Conservation (phyloP, 35 echinoderm and acorn worm genomes). For the Stichopus chloronotus region DNA sequence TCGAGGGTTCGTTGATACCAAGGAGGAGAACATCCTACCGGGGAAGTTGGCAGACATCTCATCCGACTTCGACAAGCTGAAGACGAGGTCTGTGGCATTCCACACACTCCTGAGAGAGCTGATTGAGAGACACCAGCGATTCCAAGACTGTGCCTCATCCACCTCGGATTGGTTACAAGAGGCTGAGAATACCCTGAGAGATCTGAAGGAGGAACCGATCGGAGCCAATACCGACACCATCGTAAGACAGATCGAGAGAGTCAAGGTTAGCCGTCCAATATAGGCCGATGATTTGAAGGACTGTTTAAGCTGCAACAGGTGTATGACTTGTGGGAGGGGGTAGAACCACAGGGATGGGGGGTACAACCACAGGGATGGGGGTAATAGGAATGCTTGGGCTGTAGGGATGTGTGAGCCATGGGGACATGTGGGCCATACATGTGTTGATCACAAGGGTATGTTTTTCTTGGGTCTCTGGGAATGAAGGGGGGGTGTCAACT, state of each 20-base stretch:
- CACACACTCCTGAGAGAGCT: conserved; percentile 66
- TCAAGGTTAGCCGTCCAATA: conserved; percentile 58
- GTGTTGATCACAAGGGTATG: too few species aligned
- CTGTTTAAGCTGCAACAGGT: background rate
- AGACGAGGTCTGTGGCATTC: conserved; percentile 69
- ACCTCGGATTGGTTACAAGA: conserved; percentile 70
- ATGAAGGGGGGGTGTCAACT: too few species aligned
- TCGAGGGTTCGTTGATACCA: conserved; percentile 76
- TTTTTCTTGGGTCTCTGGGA: too few species aligned
- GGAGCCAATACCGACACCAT: conserved; percentile 77
- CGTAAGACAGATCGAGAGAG: conserved; percentile 71
- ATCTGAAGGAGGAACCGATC: conserved; percentile 78
- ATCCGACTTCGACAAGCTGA: conserved; percentile 84
- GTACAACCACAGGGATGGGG: background rate
- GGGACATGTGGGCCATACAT: too few species aligned
- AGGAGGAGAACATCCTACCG: conserved; percentile 71
- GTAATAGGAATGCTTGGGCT: too few species aligned
- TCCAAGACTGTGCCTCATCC: conserved; percentile 49
- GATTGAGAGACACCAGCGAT: conserved; percentile 78
- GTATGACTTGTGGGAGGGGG: background rate
- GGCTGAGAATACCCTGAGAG: conserved; percentile 67
- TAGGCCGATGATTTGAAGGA: background rate
- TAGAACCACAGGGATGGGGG: background rate
- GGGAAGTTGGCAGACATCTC: conserved; percentile 66
- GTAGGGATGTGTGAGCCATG: background rate